Evolutionary conservation across 2,113 vertebrate genomes (phyloP), one percentile per base, ranked within the genome.

Genomic region (Coregonus clupeaformis): DNA sequence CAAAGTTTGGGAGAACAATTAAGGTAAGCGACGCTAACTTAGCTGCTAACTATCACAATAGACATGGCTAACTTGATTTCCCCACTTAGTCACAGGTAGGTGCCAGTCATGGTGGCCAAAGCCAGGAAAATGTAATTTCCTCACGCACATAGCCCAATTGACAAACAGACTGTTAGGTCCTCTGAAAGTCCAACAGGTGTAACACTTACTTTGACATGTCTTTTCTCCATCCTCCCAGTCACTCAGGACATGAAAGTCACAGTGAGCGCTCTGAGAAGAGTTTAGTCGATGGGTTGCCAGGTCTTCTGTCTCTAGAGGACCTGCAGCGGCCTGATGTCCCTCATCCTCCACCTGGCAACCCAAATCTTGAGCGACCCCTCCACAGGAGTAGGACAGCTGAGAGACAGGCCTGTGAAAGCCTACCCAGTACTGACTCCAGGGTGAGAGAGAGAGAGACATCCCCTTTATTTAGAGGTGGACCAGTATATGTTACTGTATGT

Each of bases 1-100:
- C 87, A 84, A 65, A 91, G 68, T 83, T 81, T 92, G 73, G 90
- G 90, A 74, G 91, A 94, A 74, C 89, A 93, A 71, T 86, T 93
- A 20, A 89, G 86, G 91, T 92, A 63, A 86, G 85, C 4, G 6
- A 45, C 16, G 9, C 7, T 16, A 49, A 1, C 30, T 12, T 14
- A 18, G 25, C 4, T 65, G 22, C 22, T 24, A 49, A n/a, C 11
- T 11, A 18, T 12, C 4, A 16, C 4, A 16, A 18, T 27, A 3
- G 24, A 32, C 12, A 6, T 47, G 12, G 3, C 1, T 66, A 63
- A 47, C 62, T 27, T 27, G 7, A 42, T 42, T 42, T 42, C 36
- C 9, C 36, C 36, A 11, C 0, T 42, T 42, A 42, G 36, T 42
- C 36, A 42, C 36, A 11, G 36, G 36, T 11, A 42, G 36, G 36